Conservation (phyloP, 2,113 vertebrate species). For the Struthidea cinerea region DNA sequence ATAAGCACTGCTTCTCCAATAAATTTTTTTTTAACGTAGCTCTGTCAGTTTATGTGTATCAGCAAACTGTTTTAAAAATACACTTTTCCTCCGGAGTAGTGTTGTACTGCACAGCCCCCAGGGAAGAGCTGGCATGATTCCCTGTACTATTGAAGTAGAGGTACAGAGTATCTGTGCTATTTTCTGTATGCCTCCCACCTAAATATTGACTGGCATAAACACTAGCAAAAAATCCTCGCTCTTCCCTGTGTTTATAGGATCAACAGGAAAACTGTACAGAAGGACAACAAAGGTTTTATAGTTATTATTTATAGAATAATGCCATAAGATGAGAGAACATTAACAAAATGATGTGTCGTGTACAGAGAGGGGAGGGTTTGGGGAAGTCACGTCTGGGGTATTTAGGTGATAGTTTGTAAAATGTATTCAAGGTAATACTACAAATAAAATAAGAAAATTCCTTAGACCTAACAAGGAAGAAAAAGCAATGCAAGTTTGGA, state of each 20-base stretch:
- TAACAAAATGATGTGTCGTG: neutral
- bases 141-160: neutral
- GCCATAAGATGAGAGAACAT: neutral
- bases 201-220: neutral
- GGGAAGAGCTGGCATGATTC: neutral
- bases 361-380: accelerated
- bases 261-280: neutral
- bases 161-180: neutral
- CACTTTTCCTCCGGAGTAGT: neutral
- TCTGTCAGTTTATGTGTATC: neutral
- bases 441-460: neutral
- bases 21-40: neutral
- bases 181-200: neutral
- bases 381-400: accelerated
- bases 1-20: neutral
- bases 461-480: neutral
- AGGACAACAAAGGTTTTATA: neutral
- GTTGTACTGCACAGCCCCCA: neutral
- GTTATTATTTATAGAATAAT: neutral
- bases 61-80: neutral
- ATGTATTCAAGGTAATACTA: neutral
- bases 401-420: neutral
- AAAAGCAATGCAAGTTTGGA: neutral
- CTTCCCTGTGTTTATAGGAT: neutral
- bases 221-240: neutral